Percentiles rank a stretch among this genome's conserved stretches.
Conservation (phyloP, 92 coral and sea anemone genomes). For the Montipora capitata region DNA sequence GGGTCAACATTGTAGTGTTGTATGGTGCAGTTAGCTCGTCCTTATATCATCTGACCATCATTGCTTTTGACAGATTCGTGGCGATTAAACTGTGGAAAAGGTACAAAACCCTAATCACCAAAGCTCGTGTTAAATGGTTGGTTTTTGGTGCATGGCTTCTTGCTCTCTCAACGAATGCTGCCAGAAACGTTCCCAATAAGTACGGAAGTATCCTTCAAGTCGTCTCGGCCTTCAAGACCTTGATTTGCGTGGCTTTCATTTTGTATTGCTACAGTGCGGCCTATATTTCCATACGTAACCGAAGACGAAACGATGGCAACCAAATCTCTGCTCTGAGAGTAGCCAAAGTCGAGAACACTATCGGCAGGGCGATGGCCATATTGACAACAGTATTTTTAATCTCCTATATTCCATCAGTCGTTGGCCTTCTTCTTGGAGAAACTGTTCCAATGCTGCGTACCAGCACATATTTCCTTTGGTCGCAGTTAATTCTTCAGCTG, state of each 20-base stretch:
- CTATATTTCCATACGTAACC: neutral
- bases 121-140: neutral
- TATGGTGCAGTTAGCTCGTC: neutral
- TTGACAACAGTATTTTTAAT: neutral
- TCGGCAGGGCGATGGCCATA: slow-evolving; percentile 14
- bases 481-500: slow-evolving; percentile 24
- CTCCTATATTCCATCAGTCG: slow-evolving; percentile 28
- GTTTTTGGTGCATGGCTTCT: slow-evolving; percentile 6
- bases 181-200: neutral
- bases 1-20: neutral
- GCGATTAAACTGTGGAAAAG: slow-evolving; percentile 21
- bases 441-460: slow-evolving; percentile 17
- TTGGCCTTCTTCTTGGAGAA: neutral
- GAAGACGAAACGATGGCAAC: neutral
- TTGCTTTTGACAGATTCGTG: slow-evolving; percentile 35
- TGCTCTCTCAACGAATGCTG: neutral
- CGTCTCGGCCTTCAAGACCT: neutral
- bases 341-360: neutral
- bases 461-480: slow-evolving; percentile 43
- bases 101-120: slow-evolving; percentile 28
- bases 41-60: slow-evolving; percentile 38
- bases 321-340: neutral
- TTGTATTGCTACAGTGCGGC: slow-evolving; percentile 13
- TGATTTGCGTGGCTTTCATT: slow-evolving; percentile 1
- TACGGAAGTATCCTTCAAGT: neutral